Conservation (phyloP, 2,888 invertebrate genomes). For the Aspidapion aeneum region DNA sequence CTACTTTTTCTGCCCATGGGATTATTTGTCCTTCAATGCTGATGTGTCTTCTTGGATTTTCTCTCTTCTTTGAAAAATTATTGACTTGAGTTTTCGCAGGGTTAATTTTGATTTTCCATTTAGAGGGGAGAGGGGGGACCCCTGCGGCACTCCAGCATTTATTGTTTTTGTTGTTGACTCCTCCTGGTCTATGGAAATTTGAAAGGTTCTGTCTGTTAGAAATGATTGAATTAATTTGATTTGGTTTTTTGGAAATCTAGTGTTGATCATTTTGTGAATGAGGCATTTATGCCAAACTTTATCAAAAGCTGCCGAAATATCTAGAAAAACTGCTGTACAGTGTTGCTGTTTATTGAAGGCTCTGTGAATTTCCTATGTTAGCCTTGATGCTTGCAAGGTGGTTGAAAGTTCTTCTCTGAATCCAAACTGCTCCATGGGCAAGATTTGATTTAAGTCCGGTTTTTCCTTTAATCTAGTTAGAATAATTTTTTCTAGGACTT, state of each 20-base stretch:
- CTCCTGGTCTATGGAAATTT: not conserved
- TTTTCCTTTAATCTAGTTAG: no score
- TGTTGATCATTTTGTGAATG: not conserved
- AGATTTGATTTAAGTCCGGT: no score
- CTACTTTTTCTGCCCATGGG: not conserved
- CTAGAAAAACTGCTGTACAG: not conserved
- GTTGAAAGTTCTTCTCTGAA: not conserved
- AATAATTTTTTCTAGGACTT: no score
- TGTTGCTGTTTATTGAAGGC: not conserved
- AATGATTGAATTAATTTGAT: constrained; percentile 1
- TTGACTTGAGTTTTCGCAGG: not conserved
- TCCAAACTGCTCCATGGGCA: not conserved
- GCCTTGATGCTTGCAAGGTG: not conserved
- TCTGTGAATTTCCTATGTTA: not conserved
- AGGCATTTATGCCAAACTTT: constrained; percentile 1
- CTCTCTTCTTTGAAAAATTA: not conserved
- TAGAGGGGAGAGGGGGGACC: constrained; percentile 10
- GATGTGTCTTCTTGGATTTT: not conserved
- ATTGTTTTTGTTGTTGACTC: not conserved
- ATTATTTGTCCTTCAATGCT: not conserved
- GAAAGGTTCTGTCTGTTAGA: not conserved
- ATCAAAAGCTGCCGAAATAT: constrained; percentile 5
- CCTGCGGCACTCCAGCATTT: constrained; percentile 4
- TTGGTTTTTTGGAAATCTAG: not conserved
- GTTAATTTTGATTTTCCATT: not conserved